Evolutionary conservation across 2,797 vertebrate genomes (phyloP), one percentile per base, ranked within the genome.

Genomic region (Esox lucius): DNA sequence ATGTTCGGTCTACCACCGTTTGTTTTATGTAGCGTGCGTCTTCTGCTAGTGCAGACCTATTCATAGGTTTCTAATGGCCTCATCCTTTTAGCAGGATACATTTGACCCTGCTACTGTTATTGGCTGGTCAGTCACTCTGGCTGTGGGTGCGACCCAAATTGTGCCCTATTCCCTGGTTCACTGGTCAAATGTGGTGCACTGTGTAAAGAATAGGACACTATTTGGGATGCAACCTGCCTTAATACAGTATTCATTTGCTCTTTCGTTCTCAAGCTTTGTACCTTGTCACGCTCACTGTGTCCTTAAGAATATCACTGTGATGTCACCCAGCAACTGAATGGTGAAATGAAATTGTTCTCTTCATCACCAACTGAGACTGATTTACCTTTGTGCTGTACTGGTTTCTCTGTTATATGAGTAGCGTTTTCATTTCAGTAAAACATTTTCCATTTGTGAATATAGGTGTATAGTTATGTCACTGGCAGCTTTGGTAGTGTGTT

Each of bases 21-120:
- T 65, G 5, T 64, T 31, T 66, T 66, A 31, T 66, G 17, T 64
- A 31, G 61, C 61, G 81, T 5, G 26, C 78, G 80, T 81, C 71
- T 76, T 74, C 53, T 24, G 12, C 19, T 70, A 68, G 71, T 62
- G 56, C 73, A 24, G 49, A 26, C 78, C 77, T 85, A 85, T 90
- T 86, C 84, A 83, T 87, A 83, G 86, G 16, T 17, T 53, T 72
- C 42, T 73, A 78, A 71, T 79, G 73, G 73, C 80, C 79, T 89
- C 83, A 87, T 89, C 86, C 86, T 85, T 89, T 89, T 85, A 90
- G 77, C 17, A 28, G 49, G 85, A 75, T 62, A 69, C 81, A 56
- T 81, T 78, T 88, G 83, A 86, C 81, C 87, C 65, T 80, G 70
- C 83, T 87, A 71, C 79, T 84, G 77, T 79, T 39, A 33, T 67